A percentile compares a stretch with the other conserved stretches of the same genome.
Evolutionary conservation across 1,140 invertebrate genomes (phyloP).

Genomic region (Drosophila insularis): DNA sequence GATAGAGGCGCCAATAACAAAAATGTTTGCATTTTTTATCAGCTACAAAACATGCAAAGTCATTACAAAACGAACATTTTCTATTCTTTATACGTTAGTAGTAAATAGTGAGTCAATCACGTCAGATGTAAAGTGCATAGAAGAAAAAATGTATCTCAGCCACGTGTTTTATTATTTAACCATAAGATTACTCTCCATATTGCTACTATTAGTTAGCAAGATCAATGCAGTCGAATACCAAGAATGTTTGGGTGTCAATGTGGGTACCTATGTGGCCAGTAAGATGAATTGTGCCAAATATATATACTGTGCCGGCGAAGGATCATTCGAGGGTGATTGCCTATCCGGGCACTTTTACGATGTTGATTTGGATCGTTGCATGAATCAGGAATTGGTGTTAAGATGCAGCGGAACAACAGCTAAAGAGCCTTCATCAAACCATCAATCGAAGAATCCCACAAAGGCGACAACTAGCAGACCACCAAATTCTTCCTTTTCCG

Average conservation of each 20-base stretch:
- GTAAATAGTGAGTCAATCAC: constrained; percentile 1
- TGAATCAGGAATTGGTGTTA: constrained; percentile 23
- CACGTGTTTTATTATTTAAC: background rate
- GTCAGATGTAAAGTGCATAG: background rate
- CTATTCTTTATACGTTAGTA: constrained; percentile 21
- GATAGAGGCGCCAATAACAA: constrained; percentile 21
- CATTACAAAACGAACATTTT: background rate
- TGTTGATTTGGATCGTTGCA: constrained; percentile 32
- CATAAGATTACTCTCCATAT: constrained; percentile 15
- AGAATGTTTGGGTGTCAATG: constrained; percentile 30
- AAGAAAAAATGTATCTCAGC: constrained; percentile 22
- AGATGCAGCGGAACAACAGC: constrained; percentile 11
- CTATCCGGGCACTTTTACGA: constrained; percentile 34
- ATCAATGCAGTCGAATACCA: constrained; percentile 4
- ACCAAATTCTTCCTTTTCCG: constrained; percentile 7
- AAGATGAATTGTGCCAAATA: constrained; percentile 40
- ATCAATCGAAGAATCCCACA: background rate
- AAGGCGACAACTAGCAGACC: background rate
- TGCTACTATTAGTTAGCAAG: background rate
- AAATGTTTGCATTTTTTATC: constrained; percentile 31
- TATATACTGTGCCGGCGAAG: constrained; percentile 46
- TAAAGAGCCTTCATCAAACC: background rate
- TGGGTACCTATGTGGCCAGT: constrained; percentile 44
- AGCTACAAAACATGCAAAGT: constrained; percentile 37
- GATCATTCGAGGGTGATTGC: constrained; percentile 48